Evolutionary conservation across 2,797 vertebrate genomes (phyloP).

Genomic region (Crocidura indochinensis): DNA sequence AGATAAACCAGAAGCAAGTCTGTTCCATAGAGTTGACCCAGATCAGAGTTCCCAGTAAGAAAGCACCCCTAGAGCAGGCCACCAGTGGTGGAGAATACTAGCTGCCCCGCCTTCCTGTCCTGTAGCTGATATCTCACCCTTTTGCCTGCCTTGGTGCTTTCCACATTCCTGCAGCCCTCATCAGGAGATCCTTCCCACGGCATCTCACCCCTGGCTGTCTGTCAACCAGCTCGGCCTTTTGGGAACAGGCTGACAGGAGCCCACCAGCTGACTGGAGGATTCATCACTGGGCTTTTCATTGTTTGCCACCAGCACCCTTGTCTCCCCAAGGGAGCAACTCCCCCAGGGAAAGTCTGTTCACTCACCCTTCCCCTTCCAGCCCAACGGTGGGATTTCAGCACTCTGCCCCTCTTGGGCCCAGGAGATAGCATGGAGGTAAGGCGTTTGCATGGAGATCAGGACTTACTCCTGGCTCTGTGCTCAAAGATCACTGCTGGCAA

Average conservation of each 20-base stretch:
- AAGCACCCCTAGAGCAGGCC: not conserved
- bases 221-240: conserved; percentile 77
- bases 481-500: too few relatives aligned
- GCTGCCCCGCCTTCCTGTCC: not conserved
- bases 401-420: too few relatives aligned
- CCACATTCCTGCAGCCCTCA: conserved; percentile 77
- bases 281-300: conserved; percentile 41
- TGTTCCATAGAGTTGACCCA: conserved; percentile 52
- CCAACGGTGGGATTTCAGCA: not conserved
- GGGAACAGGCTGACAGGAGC: conserved; percentile 72
- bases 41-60: not conserved
- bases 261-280: conserved; percentile 33
- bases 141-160: conserved; percentile 69
- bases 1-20: conserved; percentile 71
- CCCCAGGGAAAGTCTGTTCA: conserved; percentile 43
- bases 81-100: not conserved
- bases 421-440: too few relatives aligned
- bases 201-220: conserved; percentile 79
- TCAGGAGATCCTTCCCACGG: conserved; percentile 83
- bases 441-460: too few relatives aligned
- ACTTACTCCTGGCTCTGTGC: too few relatives aligned
- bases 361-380: not conserved
- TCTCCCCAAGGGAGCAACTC: not conserved
- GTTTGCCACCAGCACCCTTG: not conserved
- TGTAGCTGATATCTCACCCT: not conserved